Base-by-base conservation (phyloP, 1,140 invertebrate genomes). In the Drosophila neocordata region DNA sequence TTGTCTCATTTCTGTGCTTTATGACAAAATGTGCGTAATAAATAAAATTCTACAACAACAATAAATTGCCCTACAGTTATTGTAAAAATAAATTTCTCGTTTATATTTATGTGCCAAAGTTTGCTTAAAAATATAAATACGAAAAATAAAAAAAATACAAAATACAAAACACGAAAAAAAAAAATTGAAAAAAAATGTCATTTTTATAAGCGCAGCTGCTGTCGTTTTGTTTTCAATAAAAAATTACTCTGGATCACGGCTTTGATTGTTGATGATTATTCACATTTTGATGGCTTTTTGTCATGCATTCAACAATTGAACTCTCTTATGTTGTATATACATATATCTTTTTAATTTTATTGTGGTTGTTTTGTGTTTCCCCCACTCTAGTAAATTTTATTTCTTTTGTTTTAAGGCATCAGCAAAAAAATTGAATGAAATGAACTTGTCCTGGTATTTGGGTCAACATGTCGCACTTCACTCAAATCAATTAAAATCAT, bases 21-120 rank as follows among this genome's bases (percentile, higher is more conserved):
- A 87, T 85, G 81, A 82, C 82, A 74, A 85, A 85, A 87, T 81
- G 81, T 80, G 75, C 77, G 70, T 61, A 80, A 84, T 84, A 84
- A 84, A 84, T 84, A 48, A 79, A 83, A 73, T 72, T 67, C 55
- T 61, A 69, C 65, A 85, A 41, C 65, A 64, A 70, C 60, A 69
- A 78, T 87, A 81, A 85, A 85, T 85, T 78, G 72, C 53, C 76
- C 66, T 64, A 68, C 68, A 70, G 69, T 80, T 73, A 85, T 63
- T 44, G 59, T 35, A 66, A 52, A 66, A 67, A 77, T 73, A 69
- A 77, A 73, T 70, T 69, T 48, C 8, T 11, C 35, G 72, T 52
- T 83, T 83, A 83, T 83, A 83, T 83, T 83, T 84, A 79, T 72
- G 66, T 53, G 77, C 65, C 81, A 87, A 81, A 85, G 73, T 85